Conservation (phyloP, 2,797 vertebrate genomes). For the Silurus aristotelis region DNA sequence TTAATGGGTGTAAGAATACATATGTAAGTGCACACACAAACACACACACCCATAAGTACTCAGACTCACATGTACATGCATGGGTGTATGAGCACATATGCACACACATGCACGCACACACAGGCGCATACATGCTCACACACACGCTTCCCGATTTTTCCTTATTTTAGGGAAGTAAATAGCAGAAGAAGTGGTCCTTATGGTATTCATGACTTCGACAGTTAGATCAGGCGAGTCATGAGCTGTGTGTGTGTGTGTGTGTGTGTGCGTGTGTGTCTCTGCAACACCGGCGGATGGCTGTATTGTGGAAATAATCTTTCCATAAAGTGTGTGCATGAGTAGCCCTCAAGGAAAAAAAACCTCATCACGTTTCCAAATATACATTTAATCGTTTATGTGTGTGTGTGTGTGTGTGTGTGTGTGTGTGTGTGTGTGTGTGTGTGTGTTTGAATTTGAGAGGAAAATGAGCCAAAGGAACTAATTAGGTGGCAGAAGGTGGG, state of each 20-base stretch:
- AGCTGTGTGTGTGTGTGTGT: slow-evolving; percentile 21
- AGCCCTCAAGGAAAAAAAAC: slow-evolving; percentile 35
- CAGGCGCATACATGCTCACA: slow-evolving; percentile 33
- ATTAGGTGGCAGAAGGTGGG: neutral
- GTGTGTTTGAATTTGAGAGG: neutral
- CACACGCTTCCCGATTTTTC: slow-evolving; percentile 53
- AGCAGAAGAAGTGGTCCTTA: slow-evolving; percentile 53
- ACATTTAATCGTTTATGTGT: slow-evolving; percentile 1
- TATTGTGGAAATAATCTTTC: slow-evolving; percentile 18
- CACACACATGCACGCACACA: neutral
- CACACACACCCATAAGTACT: slow-evolving; percentile 10
- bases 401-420: slow-evolving; percentile 4
- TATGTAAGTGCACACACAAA: neutral
- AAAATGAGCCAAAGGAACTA: neutral
- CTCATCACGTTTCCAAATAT: slow-evolving; percentile 7
- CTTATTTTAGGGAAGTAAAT: slow-evolving; percentile 57
- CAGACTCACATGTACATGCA: neutral
- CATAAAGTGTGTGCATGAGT: slow-evolving; percentile 26
- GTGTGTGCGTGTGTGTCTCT: slow-evolving; percentile 7
- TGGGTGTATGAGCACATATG: neutral
- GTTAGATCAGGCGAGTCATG: slow-evolving; percentile 56
- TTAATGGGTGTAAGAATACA: too few species aligned
- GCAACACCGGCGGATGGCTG: slow-evolving; percentile 16
- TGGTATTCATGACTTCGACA: slow-evolving; percentile 51
- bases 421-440: slow-evolving; percentile 7